phyloP scores from a whole-genome alignment of 2,797 vertebrate species.

The Sebastes oblongus region DNA sequence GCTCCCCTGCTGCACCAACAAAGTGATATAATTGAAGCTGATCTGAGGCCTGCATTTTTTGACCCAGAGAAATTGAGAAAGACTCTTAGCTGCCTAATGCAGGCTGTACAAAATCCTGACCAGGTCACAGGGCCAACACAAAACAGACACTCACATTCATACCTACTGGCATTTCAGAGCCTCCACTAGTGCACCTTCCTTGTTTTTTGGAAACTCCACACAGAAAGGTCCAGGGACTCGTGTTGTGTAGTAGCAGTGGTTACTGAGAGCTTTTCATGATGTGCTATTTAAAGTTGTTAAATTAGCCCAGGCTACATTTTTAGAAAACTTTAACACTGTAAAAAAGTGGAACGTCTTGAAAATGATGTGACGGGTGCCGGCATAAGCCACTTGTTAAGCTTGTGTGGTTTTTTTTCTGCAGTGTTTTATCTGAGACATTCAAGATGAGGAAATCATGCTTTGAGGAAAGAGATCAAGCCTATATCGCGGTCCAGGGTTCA shows the following conservation, averaged over 20 bases:
- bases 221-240: not conserved
- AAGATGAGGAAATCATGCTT: constrained; percentile 28
- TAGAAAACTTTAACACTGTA: not conserved
- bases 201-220: not conserved
- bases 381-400: constrained; percentile 34
- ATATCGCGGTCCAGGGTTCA: constrained; percentile 57
- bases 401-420: not conserved
- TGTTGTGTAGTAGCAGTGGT: not conserved
- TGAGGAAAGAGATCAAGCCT: constrained; percentile 63
- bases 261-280: not conserved
- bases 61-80: not conserved
- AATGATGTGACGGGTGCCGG: constrained; percentile 7
- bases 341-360: constrained; percentile 10
- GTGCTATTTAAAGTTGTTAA: not conserved
- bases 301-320: not conserved
- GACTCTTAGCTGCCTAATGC: not conserved
- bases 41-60: not conserved
- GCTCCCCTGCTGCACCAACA: not conserved
- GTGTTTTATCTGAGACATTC: constrained; percentile 37
- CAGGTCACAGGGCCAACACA: not conserved
- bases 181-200: not conserved
- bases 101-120: not conserved
- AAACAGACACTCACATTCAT: not conserved
- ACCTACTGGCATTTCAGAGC: not conserved
- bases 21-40: not conserved